These are phyloP conservation scores for Ariopsis seemanni DNA, from an alignment of 2,113 vertebrate species.

Conservation along the genomic window DNA sequence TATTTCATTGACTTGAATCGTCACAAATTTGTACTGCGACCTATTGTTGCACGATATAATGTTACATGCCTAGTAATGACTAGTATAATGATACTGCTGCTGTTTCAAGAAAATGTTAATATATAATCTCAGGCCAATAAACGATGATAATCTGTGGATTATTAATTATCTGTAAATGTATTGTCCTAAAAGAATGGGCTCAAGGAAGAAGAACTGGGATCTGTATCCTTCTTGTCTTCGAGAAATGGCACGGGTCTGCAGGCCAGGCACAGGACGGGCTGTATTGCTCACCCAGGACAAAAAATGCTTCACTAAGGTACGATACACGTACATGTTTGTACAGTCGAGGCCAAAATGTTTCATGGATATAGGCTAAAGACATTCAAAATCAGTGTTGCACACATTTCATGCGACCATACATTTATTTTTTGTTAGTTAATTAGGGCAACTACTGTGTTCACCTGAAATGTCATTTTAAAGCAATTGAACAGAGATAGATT, in stretches of 20 bases:
- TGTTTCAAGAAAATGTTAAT: neutral
- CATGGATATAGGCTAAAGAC: neutral
- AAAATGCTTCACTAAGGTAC: conserved; percentile 94
- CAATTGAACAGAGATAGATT: neutral
- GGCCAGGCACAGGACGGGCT: conserved; percentile 86
- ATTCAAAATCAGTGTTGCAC: neutral
- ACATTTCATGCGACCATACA: neutral
- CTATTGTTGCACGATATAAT: too few relatives aligned
- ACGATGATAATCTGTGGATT: neutral
- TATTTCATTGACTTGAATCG: too few relatives aligned
- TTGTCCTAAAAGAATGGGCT: conserved; percentile 83
- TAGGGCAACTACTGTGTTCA: neutral
- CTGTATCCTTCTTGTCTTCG: conserved; percentile 89
- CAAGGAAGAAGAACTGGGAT: conserved; percentile 96
- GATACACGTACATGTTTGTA: neutral
- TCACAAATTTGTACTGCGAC: too few relatives aligned
- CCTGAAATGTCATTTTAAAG: neutral
- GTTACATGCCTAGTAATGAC: too few relatives aligned
- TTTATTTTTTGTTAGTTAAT: neutral
- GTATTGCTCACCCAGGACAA: conserved; percentile 93
- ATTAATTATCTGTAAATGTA: conserved; percentile 20
- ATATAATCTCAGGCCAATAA: conserved; percentile 1
- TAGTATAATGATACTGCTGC: neutral
- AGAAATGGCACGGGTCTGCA: conserved; percentile 92
- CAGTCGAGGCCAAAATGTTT: neutral